phyloP scores from a whole-genome alignment of 2,113 vertebrate species.

The Orthonyx spaldingii region DNA sequence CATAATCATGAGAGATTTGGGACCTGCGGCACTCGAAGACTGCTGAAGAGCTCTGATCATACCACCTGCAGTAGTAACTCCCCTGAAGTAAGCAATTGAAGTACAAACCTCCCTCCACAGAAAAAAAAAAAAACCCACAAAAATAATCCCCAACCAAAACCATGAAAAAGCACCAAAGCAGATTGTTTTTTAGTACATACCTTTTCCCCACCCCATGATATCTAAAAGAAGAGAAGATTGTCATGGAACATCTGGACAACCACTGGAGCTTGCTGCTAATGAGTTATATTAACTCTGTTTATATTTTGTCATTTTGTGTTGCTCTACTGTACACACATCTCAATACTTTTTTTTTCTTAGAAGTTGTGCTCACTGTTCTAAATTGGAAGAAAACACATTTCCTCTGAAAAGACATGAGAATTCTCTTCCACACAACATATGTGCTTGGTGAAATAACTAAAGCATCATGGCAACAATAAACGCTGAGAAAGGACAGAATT shows the following conservation, averaged over 20 bases:
- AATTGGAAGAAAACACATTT: neutral
- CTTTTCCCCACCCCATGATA: neutral
- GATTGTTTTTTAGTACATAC: neutral
- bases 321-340: neutral
- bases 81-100: neutral
- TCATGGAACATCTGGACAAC: neutral
- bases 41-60: neutral
- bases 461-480: neutral
- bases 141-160: neutral
- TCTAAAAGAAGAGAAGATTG: neutral
- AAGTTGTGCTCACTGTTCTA: neutral
- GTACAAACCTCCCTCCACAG: neutral
- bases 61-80: neutral
- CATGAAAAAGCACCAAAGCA: neutral
- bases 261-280: neutral
- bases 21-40: neutral
- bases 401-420: neutral
- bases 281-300: neutral
- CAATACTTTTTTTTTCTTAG: too few relatives aligned
- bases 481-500: neutral
- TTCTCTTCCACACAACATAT: neutral
- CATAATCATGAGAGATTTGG: neutral
- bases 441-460: neutral
- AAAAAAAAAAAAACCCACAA: neutral
- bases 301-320: neutral